These are phyloP conservation scores for Atopsyche davidsoni DNA, from an alignment of 1,140 invertebrate genomes.

Conservation along the genomic window DNA sequence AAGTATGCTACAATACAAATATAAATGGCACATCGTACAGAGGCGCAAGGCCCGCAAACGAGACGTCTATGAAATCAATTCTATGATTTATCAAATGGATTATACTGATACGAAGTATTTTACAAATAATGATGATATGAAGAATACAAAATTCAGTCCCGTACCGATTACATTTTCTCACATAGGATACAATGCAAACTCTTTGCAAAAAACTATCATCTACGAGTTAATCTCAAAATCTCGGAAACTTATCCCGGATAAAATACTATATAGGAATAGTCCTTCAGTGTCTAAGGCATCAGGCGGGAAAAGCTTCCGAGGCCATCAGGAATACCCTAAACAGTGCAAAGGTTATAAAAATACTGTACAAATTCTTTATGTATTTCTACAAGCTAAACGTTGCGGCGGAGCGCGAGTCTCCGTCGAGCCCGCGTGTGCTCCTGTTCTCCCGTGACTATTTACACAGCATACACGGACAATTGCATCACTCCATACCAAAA, in stretches of 20 bases:
- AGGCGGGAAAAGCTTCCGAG: slow-evolving; percentile 11
- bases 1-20: slow-evolving; percentile 13
- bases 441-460: slow-evolving; percentile 17
- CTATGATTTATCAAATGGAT: slow-evolving; percentile 24
- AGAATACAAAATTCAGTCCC: slow-evolving; percentile 21
- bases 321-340: slow-evolving; percentile 22
- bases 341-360: slow-evolving; percentile 27
- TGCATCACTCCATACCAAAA: neutral
- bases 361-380: slow-evolving; percentile 26
- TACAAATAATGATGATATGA: slow-evolving; percentile 26
- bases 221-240: slow-evolving; percentile 26
- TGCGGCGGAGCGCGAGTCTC: neutral
- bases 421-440: neutral
- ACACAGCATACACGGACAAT: slow-evolving; percentile 15
- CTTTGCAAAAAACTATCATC: slow-evolving; percentile 14
- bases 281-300: slow-evolving; percentile 27
- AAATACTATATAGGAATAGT: slow-evolving; percentile 28
- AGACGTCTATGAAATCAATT: slow-evolving; percentile 25
- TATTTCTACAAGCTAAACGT: slow-evolving; percentile 19
- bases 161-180: slow-evolving; percentile 18
- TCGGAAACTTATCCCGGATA: slow-evolving; percentile 19
- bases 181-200: slow-evolving; percentile 18
- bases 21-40: slow-evolving; percentile 25
- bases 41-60: slow-evolving; percentile 14
- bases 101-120: slow-evolving; percentile 22